phyloP scores from a whole-genome alignment of 2,888 invertebrate genomes.

The Agonopterix arenella region DNA sequence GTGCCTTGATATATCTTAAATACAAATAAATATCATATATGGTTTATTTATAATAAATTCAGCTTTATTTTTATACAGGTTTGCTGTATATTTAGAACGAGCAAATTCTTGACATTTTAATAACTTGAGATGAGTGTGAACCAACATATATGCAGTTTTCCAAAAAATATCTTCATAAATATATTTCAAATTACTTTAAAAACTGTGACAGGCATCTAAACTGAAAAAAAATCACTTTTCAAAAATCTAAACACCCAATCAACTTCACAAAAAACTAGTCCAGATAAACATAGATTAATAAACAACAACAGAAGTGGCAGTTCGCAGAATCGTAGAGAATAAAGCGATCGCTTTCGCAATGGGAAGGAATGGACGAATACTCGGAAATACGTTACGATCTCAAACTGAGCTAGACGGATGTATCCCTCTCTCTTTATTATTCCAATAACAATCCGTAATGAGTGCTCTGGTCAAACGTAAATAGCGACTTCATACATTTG shows the following conservation, averaged over 20 bases:
- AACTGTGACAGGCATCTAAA: no score
- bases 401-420: constrained; percentile 51
- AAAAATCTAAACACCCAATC: constrained; percentile 33
- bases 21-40: no score
- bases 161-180: no score
- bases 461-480: constrained; percentile 75
- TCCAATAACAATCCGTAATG: constrained; percentile 76
- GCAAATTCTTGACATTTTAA: no score
- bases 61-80: no score
- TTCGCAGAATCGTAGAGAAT: constrained; percentile 63
- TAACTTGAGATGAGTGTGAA: no score
- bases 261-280: constrained; percentile 36
- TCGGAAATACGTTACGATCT: constrained; percentile 61
- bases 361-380: constrained; percentile 46
- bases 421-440: constrained; percentile 70
- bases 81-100: no score
- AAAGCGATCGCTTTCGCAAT: constrained; percentile 70
- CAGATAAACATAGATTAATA: constrained; percentile 66
- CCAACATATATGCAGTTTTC: no score
- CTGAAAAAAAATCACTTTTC: constrained; percentile 29
- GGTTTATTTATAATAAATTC: no score
- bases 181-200: no score
- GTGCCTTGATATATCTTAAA: no score
- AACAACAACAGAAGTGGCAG: constrained; percentile 68
- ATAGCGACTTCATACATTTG: constrained; percentile 75